These are phyloP conservation scores for Ciconia boyciana DNA, from an alignment of 2,113 vertebrate species.

Conservation along the genomic window DNA sequence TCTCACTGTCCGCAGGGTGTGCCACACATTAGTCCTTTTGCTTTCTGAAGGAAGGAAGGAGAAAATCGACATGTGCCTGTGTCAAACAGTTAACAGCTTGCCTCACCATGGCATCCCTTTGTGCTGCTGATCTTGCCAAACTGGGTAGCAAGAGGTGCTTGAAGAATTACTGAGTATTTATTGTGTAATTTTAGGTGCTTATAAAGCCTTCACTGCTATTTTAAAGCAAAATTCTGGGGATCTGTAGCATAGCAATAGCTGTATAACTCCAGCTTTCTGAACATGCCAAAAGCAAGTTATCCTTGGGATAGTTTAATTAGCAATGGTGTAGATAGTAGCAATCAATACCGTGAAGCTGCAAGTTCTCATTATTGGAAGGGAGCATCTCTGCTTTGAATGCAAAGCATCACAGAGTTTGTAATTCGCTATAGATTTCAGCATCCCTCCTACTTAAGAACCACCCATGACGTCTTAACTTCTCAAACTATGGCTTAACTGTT, in stretches of 20 bases:
- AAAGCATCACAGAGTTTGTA: neutral
- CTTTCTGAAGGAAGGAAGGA: neutral
- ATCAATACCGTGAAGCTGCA: neutral
- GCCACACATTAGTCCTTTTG: neutral
- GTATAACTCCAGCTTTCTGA: conserved; percentile 24
- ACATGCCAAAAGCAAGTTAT: neutral
- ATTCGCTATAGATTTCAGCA: neutral
- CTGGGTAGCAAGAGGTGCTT: conserved; percentile 31
- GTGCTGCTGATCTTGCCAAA: conserved; percentile 28
- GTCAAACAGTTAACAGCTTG: neutral
- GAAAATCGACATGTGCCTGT: neutral
- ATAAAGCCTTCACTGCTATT: conserved; percentile 20
- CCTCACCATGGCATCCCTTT: neutral
- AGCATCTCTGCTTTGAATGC: neutral
- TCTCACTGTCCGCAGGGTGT: neutral
- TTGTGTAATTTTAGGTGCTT: conserved; percentile 42
- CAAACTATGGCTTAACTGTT: neutral
- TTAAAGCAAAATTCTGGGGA: conserved; percentile 38
- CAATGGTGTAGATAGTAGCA: neutral
- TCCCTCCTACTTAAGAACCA: neutral
- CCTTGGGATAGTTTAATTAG: neutral
- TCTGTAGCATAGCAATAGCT: conserved; percentile 48
- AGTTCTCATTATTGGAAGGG: neutral
- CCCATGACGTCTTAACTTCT: neutral
- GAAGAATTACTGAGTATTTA: conserved; percentile 26